A percentile compares a stretch with the other conserved stretches of the same genome.
These are phyloP conservation scores for Bothrops jararaca DNA, from an alignment of 2,113 vertebrate genomes.

Conservation along the genomic window DNA sequence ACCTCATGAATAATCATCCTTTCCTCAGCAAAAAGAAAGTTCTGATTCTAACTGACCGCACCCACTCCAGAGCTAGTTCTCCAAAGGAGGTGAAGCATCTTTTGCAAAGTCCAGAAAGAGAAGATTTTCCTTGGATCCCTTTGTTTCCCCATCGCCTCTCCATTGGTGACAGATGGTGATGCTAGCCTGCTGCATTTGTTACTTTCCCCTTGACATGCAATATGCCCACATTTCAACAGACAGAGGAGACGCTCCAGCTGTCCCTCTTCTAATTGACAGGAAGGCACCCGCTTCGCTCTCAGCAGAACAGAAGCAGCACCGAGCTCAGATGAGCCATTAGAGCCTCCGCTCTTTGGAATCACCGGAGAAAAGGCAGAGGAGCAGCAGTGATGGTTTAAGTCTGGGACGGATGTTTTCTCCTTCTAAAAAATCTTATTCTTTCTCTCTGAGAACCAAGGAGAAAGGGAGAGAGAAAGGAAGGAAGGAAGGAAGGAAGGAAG, in stretches of 20 bases:
- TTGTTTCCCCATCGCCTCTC: constrained; percentile 76
- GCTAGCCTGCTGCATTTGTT: constrained; percentile 84
- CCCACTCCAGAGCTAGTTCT: not conserved
- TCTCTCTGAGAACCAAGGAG: not conserved
- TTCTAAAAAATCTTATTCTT: not conserved
- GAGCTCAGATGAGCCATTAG: constrained; percentile 64
- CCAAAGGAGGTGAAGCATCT: not conserved
- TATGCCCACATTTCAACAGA: constrained; percentile 83
- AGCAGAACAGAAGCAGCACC: constrained; percentile 71
- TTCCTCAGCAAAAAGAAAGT: not conserved
- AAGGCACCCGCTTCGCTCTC: constrained; percentile 66
- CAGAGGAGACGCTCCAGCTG: constrained; percentile 84
- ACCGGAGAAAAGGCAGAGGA: constrained; percentile 52
- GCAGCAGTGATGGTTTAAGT: constrained; percentile 24
- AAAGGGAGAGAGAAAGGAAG: not conserved
- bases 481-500: too few relatives aligned
- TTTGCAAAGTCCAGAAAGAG: not conserved
- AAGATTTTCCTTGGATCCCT: constrained; percentile 57
- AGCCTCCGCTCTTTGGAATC: constrained; percentile 36
- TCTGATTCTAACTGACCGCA: not conserved
- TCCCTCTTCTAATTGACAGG: constrained; percentile 75
- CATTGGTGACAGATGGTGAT: constrained; percentile 86
- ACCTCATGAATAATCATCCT: not conserved
- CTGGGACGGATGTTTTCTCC: not conserved
- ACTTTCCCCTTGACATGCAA: constrained; percentile 86